phyloP scores from a whole-genome alignment of 2,113 vertebrate species.

The Oxygymnocypris stewartii region DNA sequence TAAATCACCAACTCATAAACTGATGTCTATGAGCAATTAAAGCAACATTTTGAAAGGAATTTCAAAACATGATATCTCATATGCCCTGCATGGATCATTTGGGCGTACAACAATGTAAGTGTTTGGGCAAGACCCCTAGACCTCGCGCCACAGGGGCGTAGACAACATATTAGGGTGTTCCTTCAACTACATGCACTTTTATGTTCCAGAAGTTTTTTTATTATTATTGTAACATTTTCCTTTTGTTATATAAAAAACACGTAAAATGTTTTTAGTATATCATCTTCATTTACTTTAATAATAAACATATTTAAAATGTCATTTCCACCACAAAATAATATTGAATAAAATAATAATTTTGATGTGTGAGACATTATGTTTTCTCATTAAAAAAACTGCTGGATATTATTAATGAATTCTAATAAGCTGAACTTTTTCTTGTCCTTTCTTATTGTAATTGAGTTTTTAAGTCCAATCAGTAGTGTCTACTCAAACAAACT shows the following conservation, averaged over 20 bases:
- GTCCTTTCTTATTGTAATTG: no score
- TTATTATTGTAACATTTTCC: neutral
- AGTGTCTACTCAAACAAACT: no score
- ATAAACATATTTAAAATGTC: neutral
- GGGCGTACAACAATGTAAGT: constrained; percentile 18
- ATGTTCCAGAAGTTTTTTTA: neutral
- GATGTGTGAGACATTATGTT: neutral
- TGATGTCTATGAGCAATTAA: constrained; percentile 2
- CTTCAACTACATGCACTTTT: neutral
- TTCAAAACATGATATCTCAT: neutral
- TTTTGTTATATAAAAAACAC: neutral
- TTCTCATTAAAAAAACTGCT: no score
- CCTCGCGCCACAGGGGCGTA: neutral
- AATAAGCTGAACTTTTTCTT: no score
- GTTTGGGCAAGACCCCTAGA: neutral
- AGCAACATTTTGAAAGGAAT: neutral
- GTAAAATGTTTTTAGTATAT: neutral
- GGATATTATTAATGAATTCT: neutral
- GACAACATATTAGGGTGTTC: constrained; percentile 24
- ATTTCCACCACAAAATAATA: neutral
- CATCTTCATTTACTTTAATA: neutral
- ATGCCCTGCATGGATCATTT: neutral
- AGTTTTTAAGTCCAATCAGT: no score
- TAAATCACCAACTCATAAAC: neutral
- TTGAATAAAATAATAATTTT: neutral